Evolutionary conservation across 2,113 vertebrate species (phyloP).

Genomic region (Bos taurus): DNA sequence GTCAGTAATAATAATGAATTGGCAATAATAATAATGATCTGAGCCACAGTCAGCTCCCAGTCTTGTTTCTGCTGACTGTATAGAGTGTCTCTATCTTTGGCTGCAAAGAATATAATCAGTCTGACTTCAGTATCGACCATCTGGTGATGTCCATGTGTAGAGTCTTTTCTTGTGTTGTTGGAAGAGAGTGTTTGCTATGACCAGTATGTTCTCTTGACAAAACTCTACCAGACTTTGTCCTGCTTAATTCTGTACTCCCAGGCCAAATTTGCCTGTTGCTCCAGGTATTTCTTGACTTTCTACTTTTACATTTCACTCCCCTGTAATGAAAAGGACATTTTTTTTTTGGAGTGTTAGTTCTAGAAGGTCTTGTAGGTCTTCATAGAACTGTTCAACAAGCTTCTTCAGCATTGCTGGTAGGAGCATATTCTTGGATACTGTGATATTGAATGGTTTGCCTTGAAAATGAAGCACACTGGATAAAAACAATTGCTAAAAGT

Average conservation of each 20-base stretch:
- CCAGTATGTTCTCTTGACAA: not conserved
- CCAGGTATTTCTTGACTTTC: not conserved
- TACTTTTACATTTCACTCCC: not conserved
- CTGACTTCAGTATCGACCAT: not conserved
- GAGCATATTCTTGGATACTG: not conserved
- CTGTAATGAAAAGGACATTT: not conserved
- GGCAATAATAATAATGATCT: not conserved
- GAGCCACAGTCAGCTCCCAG: not conserved
- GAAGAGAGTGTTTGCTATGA: not conserved
- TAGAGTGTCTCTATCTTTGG: rapidly evolving
- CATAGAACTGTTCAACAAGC: not conserved
- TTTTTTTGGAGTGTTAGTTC: not conserved
- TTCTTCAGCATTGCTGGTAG: not conserved
- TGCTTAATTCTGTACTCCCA: not conserved
- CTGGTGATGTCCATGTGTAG: not conserved
- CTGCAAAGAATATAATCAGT: not conserved
- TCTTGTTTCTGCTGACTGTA: not conserved
- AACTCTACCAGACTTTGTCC: not conserved
- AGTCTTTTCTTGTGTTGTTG: not conserved
- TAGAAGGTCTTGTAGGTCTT: not conserved
- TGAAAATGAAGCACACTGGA: not conserved
- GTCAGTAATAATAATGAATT: not conserved
- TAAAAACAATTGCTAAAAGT: not conserved
- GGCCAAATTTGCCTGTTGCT: not conserved
- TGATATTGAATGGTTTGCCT: not conserved